Evolutionary conservation across 2,888 invertebrate species (phyloP).

Genomic region (Polyploca ridens): DNA sequence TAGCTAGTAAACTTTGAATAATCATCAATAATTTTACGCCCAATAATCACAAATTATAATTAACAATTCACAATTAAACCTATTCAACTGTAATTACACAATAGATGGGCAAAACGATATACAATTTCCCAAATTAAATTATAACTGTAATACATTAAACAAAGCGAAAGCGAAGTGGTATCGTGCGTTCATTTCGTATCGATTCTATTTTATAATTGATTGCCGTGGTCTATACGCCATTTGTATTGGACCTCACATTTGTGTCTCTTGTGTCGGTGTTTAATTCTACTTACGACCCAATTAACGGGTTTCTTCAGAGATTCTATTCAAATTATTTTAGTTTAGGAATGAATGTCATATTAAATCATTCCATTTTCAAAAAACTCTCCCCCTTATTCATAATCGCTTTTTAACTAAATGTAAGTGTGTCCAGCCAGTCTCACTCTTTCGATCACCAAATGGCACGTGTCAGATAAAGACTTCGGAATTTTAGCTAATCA

Average conservation of each 20-base stretch:
- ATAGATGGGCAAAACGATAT: not conserved
- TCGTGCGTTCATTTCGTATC: slow-evolving; percentile 53
- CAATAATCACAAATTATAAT: not conserved
- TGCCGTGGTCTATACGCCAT: slow-evolving; percentile 76
- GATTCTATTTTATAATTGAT: slow-evolving; percentile 80
- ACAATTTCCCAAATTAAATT: slow-evolving; percentile 48
- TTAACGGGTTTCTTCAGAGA: not conserved
- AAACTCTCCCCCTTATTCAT: no score
- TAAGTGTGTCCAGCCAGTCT: no score
- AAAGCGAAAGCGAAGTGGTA: slow-evolving; percentile 42
- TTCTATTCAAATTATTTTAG: not conserved
- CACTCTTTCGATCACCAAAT: no score
- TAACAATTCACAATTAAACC: not conserved
- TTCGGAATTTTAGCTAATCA: no score
- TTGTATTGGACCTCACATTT: slow-evolving; percentile 79
- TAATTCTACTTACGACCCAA: slow-evolving; percentile 34
- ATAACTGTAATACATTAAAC: slow-evolving; percentile 60
- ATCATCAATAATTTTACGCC: no score
- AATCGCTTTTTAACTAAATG: no score
- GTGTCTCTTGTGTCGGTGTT: slow-evolving; percentile 60
- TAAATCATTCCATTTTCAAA: no score
- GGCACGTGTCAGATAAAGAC: no score
- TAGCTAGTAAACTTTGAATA: no score
- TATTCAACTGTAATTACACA: not conserved
- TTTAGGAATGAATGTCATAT: no score